Percentiles rank a stretch among this genome's conserved stretches.
Conservation (phyloP, 2,113 vertebrate genomes). For the Arenaria interpres region DNA sequence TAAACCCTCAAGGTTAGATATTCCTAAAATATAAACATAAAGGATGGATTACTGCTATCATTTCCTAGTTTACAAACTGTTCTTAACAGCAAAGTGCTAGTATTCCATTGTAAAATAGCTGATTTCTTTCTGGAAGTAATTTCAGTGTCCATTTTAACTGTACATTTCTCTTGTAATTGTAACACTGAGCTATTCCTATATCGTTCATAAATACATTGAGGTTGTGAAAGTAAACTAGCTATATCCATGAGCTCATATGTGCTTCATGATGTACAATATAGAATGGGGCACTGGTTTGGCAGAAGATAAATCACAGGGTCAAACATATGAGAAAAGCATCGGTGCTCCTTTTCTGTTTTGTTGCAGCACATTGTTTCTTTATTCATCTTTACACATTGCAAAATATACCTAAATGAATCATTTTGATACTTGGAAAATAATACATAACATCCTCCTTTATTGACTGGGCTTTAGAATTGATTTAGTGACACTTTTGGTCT, state of each 20-base stretch:
- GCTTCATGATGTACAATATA: background rate
- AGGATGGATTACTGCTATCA: slow-evolving; percentile 2
- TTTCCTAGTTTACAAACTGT: background rate
- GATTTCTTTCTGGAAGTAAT: background rate
- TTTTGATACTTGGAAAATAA: background rate
- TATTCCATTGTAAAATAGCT: background rate
- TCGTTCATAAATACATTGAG: background rate
- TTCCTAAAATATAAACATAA: slow-evolving; percentile 36
- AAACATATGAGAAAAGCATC: background rate
- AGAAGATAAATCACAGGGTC: background rate
- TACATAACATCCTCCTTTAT: background rate
- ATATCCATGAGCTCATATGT: background rate
- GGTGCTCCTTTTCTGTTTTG: background rate
- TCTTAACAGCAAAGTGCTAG: background rate
- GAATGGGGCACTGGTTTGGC: background rate
- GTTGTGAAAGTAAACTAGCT: background rate
- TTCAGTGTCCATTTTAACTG: background rate
- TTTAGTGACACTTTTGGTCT: background rate
- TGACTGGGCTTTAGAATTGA: background rate
- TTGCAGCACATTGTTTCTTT: background rate
- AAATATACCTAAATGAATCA: background rate
- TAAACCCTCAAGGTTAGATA: slow-evolving; percentile 49
- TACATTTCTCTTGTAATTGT: background rate
- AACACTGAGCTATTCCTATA: background rate
- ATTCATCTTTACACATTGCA: background rate